Base-by-base conservation (phyloP, 2,113 vertebrate genomes). In the Lathamus discolor region DNA sequence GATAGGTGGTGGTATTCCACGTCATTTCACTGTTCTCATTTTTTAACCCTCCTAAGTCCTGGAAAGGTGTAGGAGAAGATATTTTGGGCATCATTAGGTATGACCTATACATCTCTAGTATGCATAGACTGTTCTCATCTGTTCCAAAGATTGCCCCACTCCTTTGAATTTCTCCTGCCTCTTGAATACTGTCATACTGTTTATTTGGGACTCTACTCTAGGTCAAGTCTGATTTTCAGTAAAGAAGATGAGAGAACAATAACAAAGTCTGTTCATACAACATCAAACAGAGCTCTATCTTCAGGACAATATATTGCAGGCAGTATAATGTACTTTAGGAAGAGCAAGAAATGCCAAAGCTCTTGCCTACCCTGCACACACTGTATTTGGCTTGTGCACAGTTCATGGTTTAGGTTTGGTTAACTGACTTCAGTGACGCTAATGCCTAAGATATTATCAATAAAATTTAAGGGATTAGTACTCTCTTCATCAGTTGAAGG, bases 161-260 rank as follows among this genome's bases (percentile, higher is more conserved):
- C 54, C 43, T 96, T 96, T 96, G 84, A 83, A 93, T 96, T 66
- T 96, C 33, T 78, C 48, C 62, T 68, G 48, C 41, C 49, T 88
- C 83, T 84, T 90, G 64, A 90, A 86, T 64, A 39, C 73, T 76
- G 66, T 86, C 90, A 68, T 83, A 76, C 88, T 83, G 51, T 37
- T 86, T 94, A 57, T 91, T 72, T 91, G 62, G 35, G 44, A 78
- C 73, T 88, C 69, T 54, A 22, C 64, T 61, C 69, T 92, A 88
- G 66, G 61, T 95, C 39, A 92, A 80, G 82, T 87, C 67, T 88
- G 63, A 68, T 86, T 93, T 94, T 92, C 73, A 59, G 77, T 78
- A 84, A 88, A 92, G 77, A 88, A 89, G 88, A 69, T 81, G 77
- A 91, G 63, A 83, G 83, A 81, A 78, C 52, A 88, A 46, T 62